Evolutionary conservation across 2,797 vertebrate species (phyloP), one percentile per base, ranked within the genome.

Genomic region (Novumbra hubbsi): DNA sequence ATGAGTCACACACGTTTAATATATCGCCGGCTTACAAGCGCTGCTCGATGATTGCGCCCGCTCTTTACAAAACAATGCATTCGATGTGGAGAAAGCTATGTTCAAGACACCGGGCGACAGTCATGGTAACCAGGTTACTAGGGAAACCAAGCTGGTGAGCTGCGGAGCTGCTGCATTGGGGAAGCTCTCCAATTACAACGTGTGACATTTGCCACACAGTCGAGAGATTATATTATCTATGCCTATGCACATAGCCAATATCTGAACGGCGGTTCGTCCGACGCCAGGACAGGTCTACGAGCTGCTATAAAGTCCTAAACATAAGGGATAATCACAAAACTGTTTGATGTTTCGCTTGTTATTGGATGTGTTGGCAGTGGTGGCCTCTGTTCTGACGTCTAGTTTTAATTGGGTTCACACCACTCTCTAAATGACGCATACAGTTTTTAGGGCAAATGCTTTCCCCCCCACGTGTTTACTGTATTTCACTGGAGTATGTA

Each of bases 61-160:
- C 32, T 49, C 7, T 24, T 0, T 63, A 0, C 41, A 48, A 72
- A 48, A 41, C 1, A 27, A 11, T 50, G 21, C 24, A 60, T 60
- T 60, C 24, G 48, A 38, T 32, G 48, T 68, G 2, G 1, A 64
- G 63, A 48, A 49, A 81, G 78, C 4, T 30, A 17, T 63, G 49
- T 74, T 15, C 24, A 73, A 84, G 83, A 87, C 81, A 87, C 86
- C 85, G 81, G 50, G 69, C 55, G 24, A 81, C 57, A 34, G 85
- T 72, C 85, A 87, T 83, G 84, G 89, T 76, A 74, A 88, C 85
- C 8, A n/a, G 72, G 86, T 89, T 86, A 71, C 89, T 86, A 78
- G 57, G 84, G 88, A 71, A 89, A 90, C 89, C 77, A 62, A 16
- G 78, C 67, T 62, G 2, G 68, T 9, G 64, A 57, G 69, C 19